phyloP scores from a whole-genome alignment of 2,888 invertebrate genomes.

The Xylota segnis region DNA sequence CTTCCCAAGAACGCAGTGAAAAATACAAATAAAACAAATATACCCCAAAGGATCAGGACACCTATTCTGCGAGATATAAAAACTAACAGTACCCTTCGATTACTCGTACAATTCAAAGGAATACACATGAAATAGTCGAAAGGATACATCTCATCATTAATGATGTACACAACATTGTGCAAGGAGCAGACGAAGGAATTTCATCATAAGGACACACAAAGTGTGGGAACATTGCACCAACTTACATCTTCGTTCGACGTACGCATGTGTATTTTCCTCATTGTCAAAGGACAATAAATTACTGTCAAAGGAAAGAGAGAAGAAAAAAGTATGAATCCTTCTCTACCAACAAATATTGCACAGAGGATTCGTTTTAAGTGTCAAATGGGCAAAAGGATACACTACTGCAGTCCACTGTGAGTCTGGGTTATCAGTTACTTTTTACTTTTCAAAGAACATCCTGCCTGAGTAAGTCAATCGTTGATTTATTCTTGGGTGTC shows the following conservation, averaged over 20 bases:
- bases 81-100: slow-evolving; percentile 52
- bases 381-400: slow-evolving; percentile 63
- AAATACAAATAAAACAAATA: slow-evolving; percentile 43
- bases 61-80: slow-evolving; percentile 11
- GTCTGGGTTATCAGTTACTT: slow-evolving; percentile 63
- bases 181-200: slow-evolving; percentile 30
- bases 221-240: slow-evolving; percentile 67
- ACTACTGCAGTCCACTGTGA: slow-evolving; percentile 22
- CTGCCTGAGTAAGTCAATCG: slow-evolving; percentile 66
- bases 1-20: slow-evolving; percentile 38
- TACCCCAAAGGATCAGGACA: slow-evolving; percentile 26
- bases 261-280: slow-evolving; percentile 64
- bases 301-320: slow-evolving; percentile 45
- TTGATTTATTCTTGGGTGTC: slow-evolving; percentile 72
- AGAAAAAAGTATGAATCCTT: slow-evolving; percentile 8
- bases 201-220: slow-evolving; percentile 29
- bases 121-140: slow-evolving; percentile 34
- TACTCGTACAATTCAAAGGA: slow-evolving; percentile 41
- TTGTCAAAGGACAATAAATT: slow-evolving; percentile 73
- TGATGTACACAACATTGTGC: slow-evolving; percentile 64
- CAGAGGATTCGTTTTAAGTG: slow-evolving; percentile 35
- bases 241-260: slow-evolving; percentile 32
- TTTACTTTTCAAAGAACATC: slow-evolving; percentile 60
- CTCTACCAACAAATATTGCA: slow-evolving; percentile 50
- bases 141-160: slow-evolving; percentile 67